Percentiles rank a stretch among this genome's conserved stretches.
Conservation (phyloP, 2,113 vertebrate genomes). For the Sebastes schlegelii region DNA sequence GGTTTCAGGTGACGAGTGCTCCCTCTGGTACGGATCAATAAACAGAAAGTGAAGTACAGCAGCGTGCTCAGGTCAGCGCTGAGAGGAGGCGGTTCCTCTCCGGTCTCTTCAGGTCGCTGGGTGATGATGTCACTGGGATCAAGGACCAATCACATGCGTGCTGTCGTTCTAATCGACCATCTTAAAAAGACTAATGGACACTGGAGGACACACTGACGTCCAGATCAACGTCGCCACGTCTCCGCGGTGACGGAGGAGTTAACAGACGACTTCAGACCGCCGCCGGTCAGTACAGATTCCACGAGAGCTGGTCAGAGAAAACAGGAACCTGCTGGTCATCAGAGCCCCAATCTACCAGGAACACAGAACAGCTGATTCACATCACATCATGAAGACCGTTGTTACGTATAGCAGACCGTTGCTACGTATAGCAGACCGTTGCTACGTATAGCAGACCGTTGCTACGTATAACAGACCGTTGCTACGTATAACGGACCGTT, state of each 20-base stretch:
- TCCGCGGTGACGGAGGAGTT: too few relatives aligned
- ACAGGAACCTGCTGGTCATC: conserved; percentile 77
- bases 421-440: too few relatives aligned
- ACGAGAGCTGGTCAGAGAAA: conserved; percentile 74
- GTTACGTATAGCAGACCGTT: too few relatives aligned
- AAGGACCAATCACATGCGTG: background rate
- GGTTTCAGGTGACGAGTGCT: conserved; percentile 44
- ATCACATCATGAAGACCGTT: too few relatives aligned
- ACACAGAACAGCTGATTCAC: background rate
- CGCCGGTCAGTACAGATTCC: conserved; percentile 75
- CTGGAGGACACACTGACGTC: background rate
- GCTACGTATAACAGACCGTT: too few relatives aligned
- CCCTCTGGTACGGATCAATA: conserved; percentile 9
- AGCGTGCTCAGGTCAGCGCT: conserved; percentile 10
- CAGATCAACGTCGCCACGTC: too few relatives aligned
- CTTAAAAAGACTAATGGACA: conserved; percentile 56
- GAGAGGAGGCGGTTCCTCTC: background rate
- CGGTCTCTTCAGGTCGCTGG: conserved; percentile 1
- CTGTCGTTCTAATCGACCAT: conserved; percentile 25
- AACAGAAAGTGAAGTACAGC: conserved; percentile 11
- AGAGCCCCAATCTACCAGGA: conserved; percentile 47
- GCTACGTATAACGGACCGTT: too few relatives aligned
- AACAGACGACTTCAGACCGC: too few relatives aligned
- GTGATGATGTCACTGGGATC: background rate
- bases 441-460: too few relatives aligned